Evolutionary conservation across 2,113 vertebrate species (phyloP).

Genomic region (Grantiella picta): DNA sequence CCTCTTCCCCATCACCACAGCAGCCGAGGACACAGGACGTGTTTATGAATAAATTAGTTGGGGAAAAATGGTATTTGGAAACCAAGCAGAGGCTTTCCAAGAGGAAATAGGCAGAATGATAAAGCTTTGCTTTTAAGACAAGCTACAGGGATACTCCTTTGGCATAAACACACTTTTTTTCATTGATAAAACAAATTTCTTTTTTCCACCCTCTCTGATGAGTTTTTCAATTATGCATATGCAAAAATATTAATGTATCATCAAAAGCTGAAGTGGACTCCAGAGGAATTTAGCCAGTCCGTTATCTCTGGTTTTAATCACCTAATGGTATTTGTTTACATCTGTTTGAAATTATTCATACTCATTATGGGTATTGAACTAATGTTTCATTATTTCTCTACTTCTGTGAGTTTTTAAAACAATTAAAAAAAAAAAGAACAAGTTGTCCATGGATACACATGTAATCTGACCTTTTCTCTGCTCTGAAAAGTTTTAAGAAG

Average conservation of each 20-base stretch:
- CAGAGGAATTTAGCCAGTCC: background rate
- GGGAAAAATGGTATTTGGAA: background rate
- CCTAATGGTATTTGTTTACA: background rate
- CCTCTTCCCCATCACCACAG: background rate
- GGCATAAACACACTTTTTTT: background rate
- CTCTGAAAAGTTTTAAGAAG: background rate
- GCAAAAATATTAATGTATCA: background rate
- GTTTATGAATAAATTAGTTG: background rate
- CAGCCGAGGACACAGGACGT: background rate
- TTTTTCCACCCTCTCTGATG: background rate
- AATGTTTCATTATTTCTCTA: background rate
- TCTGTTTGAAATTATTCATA: background rate
- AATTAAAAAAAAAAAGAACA: background rate
- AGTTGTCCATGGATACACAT: background rate
- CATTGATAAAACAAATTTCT: background rate
- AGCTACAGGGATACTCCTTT: background rate
- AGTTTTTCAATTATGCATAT: background rate
- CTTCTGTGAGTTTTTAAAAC: background rate
- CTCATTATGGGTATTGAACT: background rate
- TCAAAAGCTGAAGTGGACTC: background rate
- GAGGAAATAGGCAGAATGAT: background rate
- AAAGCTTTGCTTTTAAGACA: background rate
- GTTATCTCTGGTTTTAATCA: conserved; percentile 1
- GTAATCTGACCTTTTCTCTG: conserved; percentile 4
- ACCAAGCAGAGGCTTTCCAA: background rate